Evolutionary conservation across 1,140 invertebrate genomes (phyloP), one percentile per base, ranked within the genome.

Genomic region (Heliconius eleuchia): DNA sequence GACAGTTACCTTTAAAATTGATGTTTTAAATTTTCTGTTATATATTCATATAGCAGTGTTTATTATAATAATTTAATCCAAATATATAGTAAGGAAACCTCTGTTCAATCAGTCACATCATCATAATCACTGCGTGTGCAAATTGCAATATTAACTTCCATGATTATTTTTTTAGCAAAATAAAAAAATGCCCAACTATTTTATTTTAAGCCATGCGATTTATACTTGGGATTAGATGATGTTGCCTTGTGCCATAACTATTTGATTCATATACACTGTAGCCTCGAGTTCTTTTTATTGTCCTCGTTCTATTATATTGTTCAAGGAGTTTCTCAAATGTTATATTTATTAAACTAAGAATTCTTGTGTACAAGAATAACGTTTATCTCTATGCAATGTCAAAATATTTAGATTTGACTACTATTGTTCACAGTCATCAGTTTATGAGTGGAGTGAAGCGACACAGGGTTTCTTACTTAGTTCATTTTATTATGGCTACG

Each of bases 361-460:
- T 23, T 4, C 57, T 23, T 27, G 7, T 60, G 1, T 60, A 60
- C 13, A 2, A 3, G 0, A 9, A 23, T 60, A n/a, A 23, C 7
- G 57, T 27, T 60, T 46, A 60, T 55, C 52, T 57, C n/a, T 66
- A 27, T 66, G 8, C 11, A 9, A 30, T 27, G 23, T 16, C n/a
- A 3, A 66, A 13, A 66, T 13, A 66, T 16, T 27, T 66, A 66
- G 13, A 66, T 66, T 30, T 66, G n/a, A 66, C 4, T 66, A 30
- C 4, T 27, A 13, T 78, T 77, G 77, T 39, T 87, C 73, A 34
- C 85, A 94, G 91, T 16, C 78, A 1, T 70, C 85, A 23, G 75
- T 86, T 52, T 96, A 96, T 84, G 91, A 95, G 74, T 97, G 96
- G 96, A 95, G 94, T 82, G 95, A 96, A 85, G 94, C 93, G 13